Evolutionary conservation across 2,113 vertebrate genomes (phyloP), one percentile per base, ranked within the genome.

Genomic region (Cryptomyrus ogoouensis): DNA sequence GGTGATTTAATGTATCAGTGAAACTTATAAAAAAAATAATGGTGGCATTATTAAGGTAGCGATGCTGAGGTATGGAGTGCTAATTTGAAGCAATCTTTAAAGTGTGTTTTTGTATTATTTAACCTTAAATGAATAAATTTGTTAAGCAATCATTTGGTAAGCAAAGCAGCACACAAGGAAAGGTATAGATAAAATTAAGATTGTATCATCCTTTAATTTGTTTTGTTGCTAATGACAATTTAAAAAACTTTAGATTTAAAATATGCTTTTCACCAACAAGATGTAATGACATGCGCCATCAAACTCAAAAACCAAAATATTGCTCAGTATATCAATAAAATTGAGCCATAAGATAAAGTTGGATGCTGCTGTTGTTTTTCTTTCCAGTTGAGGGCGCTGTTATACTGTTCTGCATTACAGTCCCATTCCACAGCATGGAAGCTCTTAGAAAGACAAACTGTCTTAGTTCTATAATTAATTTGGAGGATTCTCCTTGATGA

Each of bases 311-410:
- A 27, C 9, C 21, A 66, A 70, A 70, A 31, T 70, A 70, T 70
- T 70, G 62, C 62, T 70, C 62, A 80, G 31, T 80, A 80, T 80
- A 42, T 10, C 17, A 80, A 17, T 17, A 15, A 39, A 17, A 77
- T 77, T 39, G 27, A 77, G 70, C 66, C 9, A 17, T 80, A 42
- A 42, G 15, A 27, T 17, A 17, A 50, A 49, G 49, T 35, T 52
- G 12, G 21, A 19, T 52, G 17, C 46, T 6, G 50, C 50, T 53
- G 50, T 56, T 35, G 27, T 84, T 84, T 47, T 84, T 47, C 12
- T 74, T 39, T 89, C 80, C 89, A 85, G 52, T 35, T 56, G 89
- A 62, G 77, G 89, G 89, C 19, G 42, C 66, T 80, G 42, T 35
- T 49, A 27, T 21, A 35, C 24, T 50, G 46, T 39, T 52, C 13